Evolutionary conservation across 92 coral and sea anemone species (phyloP), one percentile per base, ranked within the genome.

Genomic region (Actinostola sp.): DNA sequence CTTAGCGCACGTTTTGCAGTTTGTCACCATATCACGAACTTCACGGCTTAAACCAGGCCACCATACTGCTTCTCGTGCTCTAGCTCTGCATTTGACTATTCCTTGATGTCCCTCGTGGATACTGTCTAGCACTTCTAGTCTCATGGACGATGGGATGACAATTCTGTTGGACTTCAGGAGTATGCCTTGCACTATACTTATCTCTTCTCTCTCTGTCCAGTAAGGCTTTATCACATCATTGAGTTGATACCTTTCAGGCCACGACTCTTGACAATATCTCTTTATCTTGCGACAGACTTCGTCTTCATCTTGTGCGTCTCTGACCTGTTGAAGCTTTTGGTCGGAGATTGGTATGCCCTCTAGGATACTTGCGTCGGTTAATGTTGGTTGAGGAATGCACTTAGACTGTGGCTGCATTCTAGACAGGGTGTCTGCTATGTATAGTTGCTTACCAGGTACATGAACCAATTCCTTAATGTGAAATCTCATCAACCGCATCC

Each of bases 401-500:
- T 62, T 25, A 8, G 5, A 8, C 21, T 15, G 36, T 11, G 68
- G 19, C 25, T 69, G 75, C 19, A 69, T 29, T 69, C 76, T 66
- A n/a, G 82, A 78, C 41, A 72, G 66, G 42, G 78, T 30, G 38
- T 72, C 78, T 11, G 78, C 78, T 28, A 72, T 28, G 56, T 42
- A 41, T 12, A 72, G 78, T 13, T 56, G 49, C 34, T 72, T 59
- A 0, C 78, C 68, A 0, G 78, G 78, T 57, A 58, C 69, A 41
- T 74, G 80, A 39, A 21, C 23, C 11, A 61, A 0, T 30, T 61
- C 66, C 27, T 59, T 84, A 59, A 64, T 54, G 70, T 58, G 39
- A 46, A 78, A 84, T 31, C 89, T 63, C 89, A 77, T 84, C 30
- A 76, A 30, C 28, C 79, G 60, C 60, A 83, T 77, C 46, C 72